Evolutionary conservation across 2,797 vertebrate species (phyloP).

Genomic region (Pseudomugil gertrudae): DNA sequence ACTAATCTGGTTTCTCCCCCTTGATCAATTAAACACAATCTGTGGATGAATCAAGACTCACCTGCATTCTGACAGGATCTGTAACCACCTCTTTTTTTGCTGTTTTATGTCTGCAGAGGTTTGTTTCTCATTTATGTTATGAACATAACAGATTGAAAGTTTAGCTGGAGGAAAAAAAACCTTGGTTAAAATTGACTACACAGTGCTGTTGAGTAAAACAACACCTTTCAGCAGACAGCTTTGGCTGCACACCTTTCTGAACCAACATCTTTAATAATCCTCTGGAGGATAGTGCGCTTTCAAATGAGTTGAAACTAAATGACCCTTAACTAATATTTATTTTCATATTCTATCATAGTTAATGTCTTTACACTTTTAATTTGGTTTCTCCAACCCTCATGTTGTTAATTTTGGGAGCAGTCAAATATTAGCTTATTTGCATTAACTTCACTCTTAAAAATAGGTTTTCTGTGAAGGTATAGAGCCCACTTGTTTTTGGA

Average conservation of each 20-base stretch:
- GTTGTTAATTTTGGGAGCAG: slow-evolving; percentile 3
- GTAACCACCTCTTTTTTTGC: neutral
- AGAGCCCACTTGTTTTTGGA: slow-evolving; percentile 6
- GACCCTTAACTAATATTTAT: slow-evolving; percentile 9
- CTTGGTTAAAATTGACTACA: slow-evolving; percentile 70
- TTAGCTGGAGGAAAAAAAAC: slow-evolving; percentile 52
- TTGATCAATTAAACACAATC: slow-evolving; percentile 48
- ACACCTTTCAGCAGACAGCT: slow-evolving; percentile 19
- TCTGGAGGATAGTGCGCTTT: slow-evolving; percentile 5
- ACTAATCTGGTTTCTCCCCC: neutral
- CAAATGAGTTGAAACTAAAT: neutral
- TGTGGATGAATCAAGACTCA: slow-evolving; percentile 13
- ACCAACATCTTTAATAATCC: slow-evolving; percentile 15
- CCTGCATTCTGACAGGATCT: neutral
- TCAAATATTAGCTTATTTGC: neutral
- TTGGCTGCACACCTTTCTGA: slow-evolving; percentile 38
- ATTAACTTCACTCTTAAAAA: neutral
- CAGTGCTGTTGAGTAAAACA: slow-evolving; percentile 40
- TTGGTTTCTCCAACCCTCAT: neutral
- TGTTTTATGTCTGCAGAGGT: neutral
- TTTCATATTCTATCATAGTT: neutral
- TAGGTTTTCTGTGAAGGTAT: neutral
- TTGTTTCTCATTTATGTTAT: neutral
- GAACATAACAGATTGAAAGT: neutral
- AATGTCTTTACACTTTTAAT: slow-evolving; percentile 10